A percentile compares a stretch with the other conserved stretches of the same genome.
Evolutionary conservation across 2,888 invertebrate species (phyloP).

Genomic region (Erebia aethiops): DNA sequence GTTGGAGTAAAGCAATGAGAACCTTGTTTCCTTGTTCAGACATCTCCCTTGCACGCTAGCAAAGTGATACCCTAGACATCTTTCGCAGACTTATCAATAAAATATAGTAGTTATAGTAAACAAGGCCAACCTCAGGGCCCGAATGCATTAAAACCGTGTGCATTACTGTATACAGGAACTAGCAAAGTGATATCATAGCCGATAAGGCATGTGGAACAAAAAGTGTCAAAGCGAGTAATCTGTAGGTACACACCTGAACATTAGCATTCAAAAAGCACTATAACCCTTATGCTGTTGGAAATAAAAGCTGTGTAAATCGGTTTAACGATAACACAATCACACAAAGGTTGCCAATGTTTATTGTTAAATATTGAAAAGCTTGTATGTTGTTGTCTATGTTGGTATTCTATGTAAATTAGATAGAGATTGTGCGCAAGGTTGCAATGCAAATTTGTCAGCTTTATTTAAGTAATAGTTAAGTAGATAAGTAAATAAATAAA

Average conservation of each 20-base stretch:
- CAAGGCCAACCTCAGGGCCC: no score
- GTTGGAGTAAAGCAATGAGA: no score
- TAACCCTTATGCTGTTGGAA: constrained; percentile 9
- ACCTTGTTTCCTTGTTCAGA: no score
- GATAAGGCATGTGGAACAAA: constrained; percentile 22
- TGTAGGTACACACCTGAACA: constrained; percentile 1
- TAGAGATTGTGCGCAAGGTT: neutral
- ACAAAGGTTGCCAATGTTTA: constrained; percentile 22
- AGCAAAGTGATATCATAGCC: constrained; percentile 29
- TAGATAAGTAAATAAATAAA: no score
- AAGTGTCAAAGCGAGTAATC: neutral
- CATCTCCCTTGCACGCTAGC: no score
- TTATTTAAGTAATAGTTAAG: neutral
- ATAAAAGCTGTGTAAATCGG: constrained; percentile 15
- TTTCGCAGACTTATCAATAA: no score
- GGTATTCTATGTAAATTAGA: constrained; percentile 1
- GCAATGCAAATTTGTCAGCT: neutral
- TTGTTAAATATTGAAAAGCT: constrained; percentile 25
- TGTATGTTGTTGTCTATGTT: constrained; percentile 4
- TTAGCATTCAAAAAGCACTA: neutral
- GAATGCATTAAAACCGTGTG: no score
- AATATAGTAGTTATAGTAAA: no score
- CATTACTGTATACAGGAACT: constrained; percentile 21
- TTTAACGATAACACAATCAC: neutral
- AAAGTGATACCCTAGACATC: no score